Base-by-base conservation (phyloP, 2,797 vertebrate genomes). In the Jordanella pulchra region DNA sequence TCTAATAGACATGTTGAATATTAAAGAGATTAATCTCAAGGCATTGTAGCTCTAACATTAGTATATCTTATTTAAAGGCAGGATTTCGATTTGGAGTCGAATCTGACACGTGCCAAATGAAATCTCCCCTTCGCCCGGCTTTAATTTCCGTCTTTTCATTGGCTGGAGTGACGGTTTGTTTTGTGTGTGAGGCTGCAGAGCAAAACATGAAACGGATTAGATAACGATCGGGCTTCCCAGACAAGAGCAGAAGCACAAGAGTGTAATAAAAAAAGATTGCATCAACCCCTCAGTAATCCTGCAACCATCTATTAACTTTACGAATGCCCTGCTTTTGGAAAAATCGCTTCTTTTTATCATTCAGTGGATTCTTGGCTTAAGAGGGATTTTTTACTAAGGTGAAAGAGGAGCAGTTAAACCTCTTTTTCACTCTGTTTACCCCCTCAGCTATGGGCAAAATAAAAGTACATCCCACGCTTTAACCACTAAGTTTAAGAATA, bases 391-490 rank as follows among this genome's bases (percentile, higher is more conserved):
- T 60, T 82, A n/a, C 42, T 83, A 75, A 80, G 80, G 72, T 60
- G 72, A 83, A 51, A 69, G 70, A 75, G 71, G 55, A 83, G 77
- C 63, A 63, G 71, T 69, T 89, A 54, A 63, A 69, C 73, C 75
- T 82, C 73, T 50, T 75, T 69, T 73, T 84, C 72, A 70, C 78
- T 69, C 75, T 45, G 69, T 72, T 71, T 65, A 68, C 63, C 74
- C 84, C 75, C 69, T 79, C 15, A 76, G 84, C 77, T 77, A 79
- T 17, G 39, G 27, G 71, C 72, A 74, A 61, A 74, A 84, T 78
- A 71, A 78, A 84, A 87, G 32, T 69, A 80, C 7, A 84, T 67
- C 91, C 89, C 89, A 91, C 86, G 88, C 80, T 71, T 81, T 30
- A 66, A 69, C 51, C 25, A 47, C 73, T 72, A 39, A 73, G 73